These are phyloP conservation scores for Sebastes matsubarae DNA, from an alignment of 2,797 vertebrate genomes.

Conservation along the genomic window DNA sequence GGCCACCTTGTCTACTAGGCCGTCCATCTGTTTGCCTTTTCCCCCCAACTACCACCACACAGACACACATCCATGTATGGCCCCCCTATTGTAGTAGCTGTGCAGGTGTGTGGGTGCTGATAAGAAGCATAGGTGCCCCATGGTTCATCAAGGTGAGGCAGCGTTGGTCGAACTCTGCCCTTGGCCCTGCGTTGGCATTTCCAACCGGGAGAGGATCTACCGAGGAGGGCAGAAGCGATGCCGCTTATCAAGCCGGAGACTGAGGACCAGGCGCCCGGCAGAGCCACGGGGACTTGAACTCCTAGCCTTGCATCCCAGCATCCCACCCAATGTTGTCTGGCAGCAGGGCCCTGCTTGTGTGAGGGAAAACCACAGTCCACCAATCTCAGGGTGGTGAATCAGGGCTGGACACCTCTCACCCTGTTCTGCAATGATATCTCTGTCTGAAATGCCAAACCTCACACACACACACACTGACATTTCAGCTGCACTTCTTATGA, in stretches of 20 bases:
- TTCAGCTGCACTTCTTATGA: slow-evolving; percentile 61
- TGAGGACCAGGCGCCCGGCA: slow-evolving; percentile 50
- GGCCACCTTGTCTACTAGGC: not conserved
- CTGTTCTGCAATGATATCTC: slow-evolving; percentile 72
- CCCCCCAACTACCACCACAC: slow-evolving; percentile 9
- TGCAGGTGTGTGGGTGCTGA: slow-evolving; percentile 80
- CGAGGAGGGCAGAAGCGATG: slow-evolving; percentile 39
- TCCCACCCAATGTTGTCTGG: slow-evolving; percentile 33
- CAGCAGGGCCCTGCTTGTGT: slow-evolving; percentile 18
- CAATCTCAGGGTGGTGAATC: slow-evolving; percentile 37
- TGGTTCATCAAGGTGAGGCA: slow-evolving; percentile 71
- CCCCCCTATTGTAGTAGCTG: slow-evolving; percentile 67
- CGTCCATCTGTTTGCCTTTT: not conserved
- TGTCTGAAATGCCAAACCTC: slow-evolving; percentile 80
- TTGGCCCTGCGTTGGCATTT: slow-evolving; percentile 77
- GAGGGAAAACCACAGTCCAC: slow-evolving; percentile 49
- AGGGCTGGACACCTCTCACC: slow-evolving; percentile 55
- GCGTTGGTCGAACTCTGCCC: slow-evolving; percentile 57
- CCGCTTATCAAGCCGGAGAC: slow-evolving; percentile 70
- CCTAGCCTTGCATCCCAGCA: slow-evolving; percentile 8
- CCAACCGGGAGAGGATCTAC: slow-evolving; percentile 27
- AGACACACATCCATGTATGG: slow-evolving; percentile 29
- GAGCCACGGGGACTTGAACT: slow-evolving; percentile 63
- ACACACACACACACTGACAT: slow-evolving; percentile 71
- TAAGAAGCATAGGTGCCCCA: slow-evolving; percentile 71